phyloP scores from a whole-genome alignment of 2,797 vertebrate species.

The Ptychadena robeensis region DNA sequence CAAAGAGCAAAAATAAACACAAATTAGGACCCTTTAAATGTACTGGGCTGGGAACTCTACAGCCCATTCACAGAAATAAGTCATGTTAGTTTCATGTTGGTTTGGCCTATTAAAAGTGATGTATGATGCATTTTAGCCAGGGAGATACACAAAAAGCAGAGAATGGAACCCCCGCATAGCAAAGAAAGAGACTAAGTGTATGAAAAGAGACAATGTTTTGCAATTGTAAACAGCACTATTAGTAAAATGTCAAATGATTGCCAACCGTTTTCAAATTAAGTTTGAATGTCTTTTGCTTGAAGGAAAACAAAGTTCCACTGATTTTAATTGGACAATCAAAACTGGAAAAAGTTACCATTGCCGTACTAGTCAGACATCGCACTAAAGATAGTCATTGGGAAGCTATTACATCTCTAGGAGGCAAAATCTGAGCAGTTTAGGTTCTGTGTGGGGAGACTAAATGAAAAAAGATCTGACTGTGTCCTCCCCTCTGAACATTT shows the following conservation, averaged over 20 bases:
- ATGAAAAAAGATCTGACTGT: constrained; percentile 49
- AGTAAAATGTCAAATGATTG: background rate
- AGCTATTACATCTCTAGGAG: constrained; percentile 37
- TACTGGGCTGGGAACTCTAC: background rate
- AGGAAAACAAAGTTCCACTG: constrained; percentile 39
- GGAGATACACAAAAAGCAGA: background rate
- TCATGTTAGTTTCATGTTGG: background rate
- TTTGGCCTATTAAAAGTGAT: background rate
- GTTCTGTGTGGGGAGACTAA: constrained; percentile 39
- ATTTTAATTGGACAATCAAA: constrained; percentile 44
- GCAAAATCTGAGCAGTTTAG: constrained; percentile 43
- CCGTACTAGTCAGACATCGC: constrained; percentile 23
- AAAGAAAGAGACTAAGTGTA: background rate
- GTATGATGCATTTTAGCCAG: background rate
- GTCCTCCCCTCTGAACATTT: constrained; percentile 2
- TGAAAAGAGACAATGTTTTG: background rate
- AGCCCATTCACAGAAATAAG: background rate
- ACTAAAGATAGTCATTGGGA: constrained; percentile 34
- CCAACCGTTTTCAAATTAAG: background rate
- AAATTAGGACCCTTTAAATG: background rate
- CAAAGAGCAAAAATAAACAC: background rate
- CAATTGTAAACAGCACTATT: background rate
- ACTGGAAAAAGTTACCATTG: constrained; percentile 17
- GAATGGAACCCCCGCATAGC: background rate
- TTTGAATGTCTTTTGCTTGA: background rate